These are phyloP conservation scores for Eleginops maclovinus DNA, from an alignment of 2,113 vertebrate species.

Conservation along the genomic window DNA sequence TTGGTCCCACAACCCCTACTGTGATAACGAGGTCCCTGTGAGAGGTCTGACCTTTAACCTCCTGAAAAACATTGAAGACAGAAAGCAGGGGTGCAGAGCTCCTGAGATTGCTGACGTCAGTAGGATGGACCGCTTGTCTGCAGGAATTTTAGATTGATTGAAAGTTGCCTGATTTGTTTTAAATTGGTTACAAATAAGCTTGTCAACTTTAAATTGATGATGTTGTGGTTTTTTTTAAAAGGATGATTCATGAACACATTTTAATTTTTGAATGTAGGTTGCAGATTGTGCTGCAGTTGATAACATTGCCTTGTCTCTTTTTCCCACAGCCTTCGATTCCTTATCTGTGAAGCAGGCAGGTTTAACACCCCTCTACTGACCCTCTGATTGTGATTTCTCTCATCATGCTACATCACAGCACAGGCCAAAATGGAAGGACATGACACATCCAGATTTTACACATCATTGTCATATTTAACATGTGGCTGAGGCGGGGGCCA, in stretches of 20 bases:
- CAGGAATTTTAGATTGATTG: conserved; percentile 12
- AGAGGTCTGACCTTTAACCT: conserved; percentile 73
- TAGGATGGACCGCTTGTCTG: conserved; percentile 24
- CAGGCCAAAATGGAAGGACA: not conserved
- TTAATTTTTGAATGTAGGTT: not conserved
- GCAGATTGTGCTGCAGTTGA: not conserved
- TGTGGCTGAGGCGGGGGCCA: not conserved
- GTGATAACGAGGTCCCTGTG: conserved; percentile 76
- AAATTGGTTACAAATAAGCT: too few relatives aligned
- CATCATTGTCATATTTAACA: too few relatives aligned
- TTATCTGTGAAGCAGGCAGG: conserved; percentile 22
- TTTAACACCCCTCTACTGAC: conserved; percentile 32
- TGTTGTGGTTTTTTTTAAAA: not conserved
- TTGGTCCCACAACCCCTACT: conserved; percentile 59
- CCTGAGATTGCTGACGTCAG: conserved; percentile 50
- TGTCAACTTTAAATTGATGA: not conserved
- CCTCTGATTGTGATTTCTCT: not conserved
- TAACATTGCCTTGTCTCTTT: not conserved
- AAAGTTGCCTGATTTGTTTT: conserved; percentile 7
- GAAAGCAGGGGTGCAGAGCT: conserved; percentile 58
- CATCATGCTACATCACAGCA: conserved; percentile 12
- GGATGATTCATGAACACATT: not conserved
- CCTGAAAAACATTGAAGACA: conserved; percentile 46
- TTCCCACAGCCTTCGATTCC: conserved; percentile 18
- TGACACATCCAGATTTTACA: too few relatives aligned